Conservation (phyloP, 2,113 vertebrate genomes). For the Misgurnus mizolepis region DNA sequence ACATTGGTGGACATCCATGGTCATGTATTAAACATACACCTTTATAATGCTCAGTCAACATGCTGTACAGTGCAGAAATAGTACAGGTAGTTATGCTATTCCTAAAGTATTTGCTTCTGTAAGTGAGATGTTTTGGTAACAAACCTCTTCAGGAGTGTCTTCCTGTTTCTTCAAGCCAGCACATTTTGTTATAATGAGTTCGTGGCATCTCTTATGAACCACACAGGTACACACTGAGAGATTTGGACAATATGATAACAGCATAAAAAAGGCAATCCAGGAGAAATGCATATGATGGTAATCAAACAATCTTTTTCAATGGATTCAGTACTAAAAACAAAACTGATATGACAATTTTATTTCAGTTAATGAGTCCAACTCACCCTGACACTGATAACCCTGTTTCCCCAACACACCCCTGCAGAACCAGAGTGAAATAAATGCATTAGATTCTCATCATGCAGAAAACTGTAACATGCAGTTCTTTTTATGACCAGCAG, state of each 20-base stretch:
- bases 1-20: no score
- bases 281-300: neutral
- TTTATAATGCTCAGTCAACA: neutral
- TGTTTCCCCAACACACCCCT: slow-evolving; percentile 99
- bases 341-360: no score
- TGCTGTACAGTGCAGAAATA: neutral
- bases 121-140: neutral
- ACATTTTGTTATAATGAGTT: slow-evolving; percentile 98
- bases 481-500: slow-evolving; percentile 40
- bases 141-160: slow-evolving; percentile 89
- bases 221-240: slow-evolving; percentile 94
- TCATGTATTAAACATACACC: no score
- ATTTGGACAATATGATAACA: neutral
- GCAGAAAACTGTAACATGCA: neutral
- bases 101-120: neutral
- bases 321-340: no score
- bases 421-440: slow-evolving; percentile 65
- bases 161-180: slow-evolving; percentile 98
- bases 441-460: slow-evolving; percentile 16
- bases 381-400: slow-evolving; percentile 99
- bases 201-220: slow-evolving; percentile 97
- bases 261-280: slow-evolving; percentile 8
- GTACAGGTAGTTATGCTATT: neutral
- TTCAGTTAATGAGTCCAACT: slow-evolving; percentile 62
- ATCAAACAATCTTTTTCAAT: neutral